These are phyloP conservation scores for Leptopilina clavipes DNA, from an alignment of 1,140 invertebrate genomes.

Conservation along the genomic window DNA sequence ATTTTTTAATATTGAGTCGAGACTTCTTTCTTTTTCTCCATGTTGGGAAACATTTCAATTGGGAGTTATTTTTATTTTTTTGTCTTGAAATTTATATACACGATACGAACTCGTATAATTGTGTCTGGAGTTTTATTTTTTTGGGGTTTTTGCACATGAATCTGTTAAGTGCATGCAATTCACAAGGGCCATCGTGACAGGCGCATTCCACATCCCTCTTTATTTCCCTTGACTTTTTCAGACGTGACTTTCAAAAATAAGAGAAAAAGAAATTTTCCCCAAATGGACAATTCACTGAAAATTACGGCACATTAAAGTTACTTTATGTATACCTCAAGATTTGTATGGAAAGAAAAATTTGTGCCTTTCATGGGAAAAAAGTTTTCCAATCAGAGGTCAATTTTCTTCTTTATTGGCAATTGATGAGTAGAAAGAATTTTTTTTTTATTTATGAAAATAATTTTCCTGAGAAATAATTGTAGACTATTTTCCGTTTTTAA, in stretches of 20 bases:
- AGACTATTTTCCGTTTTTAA: too few species aligned
- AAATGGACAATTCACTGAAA: not conserved
- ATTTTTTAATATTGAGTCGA: too few species aligned
- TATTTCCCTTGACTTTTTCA: not conserved
- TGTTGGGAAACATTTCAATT: too few species aligned
- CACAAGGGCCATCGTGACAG: conserved; percentile 33
- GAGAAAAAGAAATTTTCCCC: not conserved
- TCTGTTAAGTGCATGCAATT: conserved; percentile 1
- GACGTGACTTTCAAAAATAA: not conserved
- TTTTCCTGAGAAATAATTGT: too few species aligned
- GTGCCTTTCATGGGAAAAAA: too few species aligned
- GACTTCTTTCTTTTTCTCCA: too few species aligned
- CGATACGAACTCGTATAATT: not conserved
- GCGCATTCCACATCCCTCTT: not conserved
- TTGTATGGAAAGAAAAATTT: too few species aligned
- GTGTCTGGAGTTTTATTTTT: not conserved
- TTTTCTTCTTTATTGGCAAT: too few species aligned
- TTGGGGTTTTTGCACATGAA: not conserved
- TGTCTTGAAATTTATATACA: not conserved
- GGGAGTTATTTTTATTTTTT: too few species aligned
- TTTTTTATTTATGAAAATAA: too few species aligned
- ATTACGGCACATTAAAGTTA: not conserved
- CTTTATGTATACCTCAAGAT: not conserved
- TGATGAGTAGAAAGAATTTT: too few species aligned
- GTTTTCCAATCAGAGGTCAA: too few species aligned